phyloP scores from a whole-genome alignment of 2,113 vertebrate genomes.

The Progne subis region DNA sequence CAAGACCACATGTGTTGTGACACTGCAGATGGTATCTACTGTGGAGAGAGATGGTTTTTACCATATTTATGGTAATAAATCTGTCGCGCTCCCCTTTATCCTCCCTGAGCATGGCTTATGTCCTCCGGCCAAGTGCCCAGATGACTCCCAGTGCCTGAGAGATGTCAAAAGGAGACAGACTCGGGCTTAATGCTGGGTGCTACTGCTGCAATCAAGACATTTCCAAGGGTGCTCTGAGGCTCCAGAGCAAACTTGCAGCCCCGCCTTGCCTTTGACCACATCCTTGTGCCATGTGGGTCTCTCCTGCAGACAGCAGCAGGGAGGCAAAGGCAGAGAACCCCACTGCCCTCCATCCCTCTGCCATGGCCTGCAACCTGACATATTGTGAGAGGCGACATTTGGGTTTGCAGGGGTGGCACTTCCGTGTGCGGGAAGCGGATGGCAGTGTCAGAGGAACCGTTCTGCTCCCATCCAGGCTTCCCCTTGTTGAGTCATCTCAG shows the following conservation, averaged over 20 bases:
- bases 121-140: background rate
- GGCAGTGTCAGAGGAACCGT: background rate
- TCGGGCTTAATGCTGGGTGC: background rate
- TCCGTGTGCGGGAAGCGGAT: background rate
- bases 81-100: background rate
- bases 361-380: background rate
- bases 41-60: background rate
- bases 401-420: background rate
- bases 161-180: background rate
- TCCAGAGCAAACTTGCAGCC: fast-evolving
- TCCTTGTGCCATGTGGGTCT: background rate
- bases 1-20: constrained; percentile 54
- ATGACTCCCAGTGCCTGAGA: background rate
- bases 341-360: background rate
- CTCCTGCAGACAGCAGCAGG: background rate
- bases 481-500: background rate
- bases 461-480: background rate
- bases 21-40: constrained; percentile 47
- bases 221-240: background rate
- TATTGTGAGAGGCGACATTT: background rate
- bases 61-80: constrained; percentile 39
- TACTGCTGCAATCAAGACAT: background rate
- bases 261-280: fast-evolving
- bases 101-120: background rate
- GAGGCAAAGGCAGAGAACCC: background rate